Evolutionary conservation across 2,888 invertebrate species (phyloP), one percentile per base, ranked within the genome.

Genomic region (Penaeus monodon): DNA sequence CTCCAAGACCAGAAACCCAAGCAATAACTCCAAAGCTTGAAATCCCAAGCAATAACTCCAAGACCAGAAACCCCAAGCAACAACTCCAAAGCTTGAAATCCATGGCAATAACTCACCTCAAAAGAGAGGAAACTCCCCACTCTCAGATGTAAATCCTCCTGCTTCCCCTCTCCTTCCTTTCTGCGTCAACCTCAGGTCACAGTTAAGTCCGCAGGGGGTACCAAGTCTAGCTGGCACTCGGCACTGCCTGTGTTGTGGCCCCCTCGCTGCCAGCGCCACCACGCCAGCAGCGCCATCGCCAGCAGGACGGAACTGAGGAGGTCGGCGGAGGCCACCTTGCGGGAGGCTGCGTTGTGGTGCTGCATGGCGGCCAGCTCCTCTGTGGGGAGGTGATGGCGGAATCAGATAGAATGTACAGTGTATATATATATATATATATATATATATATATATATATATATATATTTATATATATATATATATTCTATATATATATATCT

Each of bases 321-420:
- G 27, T n/a, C 24, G 57, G 20, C n/a, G 22, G 85, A 63, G 24
- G 70, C 63, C 20, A 49, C 44, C 14, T 33, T 22, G 33, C 22
- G 33, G 38, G 44, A 8, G 1, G 79, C 65, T 57, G 66, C 68
- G 57, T 85, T 85, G 68, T 80, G 79, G 65, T 85, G 85, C 38
- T 85, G 85, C 68, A 85, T 85, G 29, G 79, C 85, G 3, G 85
- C 85, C 74, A 85, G 29, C 38, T 85, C 85, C 24, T 85, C 85
- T 57, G 70, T 80, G 70, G 85, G 27, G 44, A 20, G 29, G 65
- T 24, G 8, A 29, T 1, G 38, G 20, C 17, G 3, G 27, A 74
- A 38, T 38, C 6, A 38, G 33, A 38, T 38, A 38, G 70, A 3
- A 57, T 57, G 14, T 1, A 20, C 57, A 44, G 38, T 4, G 7